These are phyloP conservation scores for Stomatorhinus walkeri DNA, from an alignment of 2,797 vertebrate species.

Conservation along the genomic window DNA sequence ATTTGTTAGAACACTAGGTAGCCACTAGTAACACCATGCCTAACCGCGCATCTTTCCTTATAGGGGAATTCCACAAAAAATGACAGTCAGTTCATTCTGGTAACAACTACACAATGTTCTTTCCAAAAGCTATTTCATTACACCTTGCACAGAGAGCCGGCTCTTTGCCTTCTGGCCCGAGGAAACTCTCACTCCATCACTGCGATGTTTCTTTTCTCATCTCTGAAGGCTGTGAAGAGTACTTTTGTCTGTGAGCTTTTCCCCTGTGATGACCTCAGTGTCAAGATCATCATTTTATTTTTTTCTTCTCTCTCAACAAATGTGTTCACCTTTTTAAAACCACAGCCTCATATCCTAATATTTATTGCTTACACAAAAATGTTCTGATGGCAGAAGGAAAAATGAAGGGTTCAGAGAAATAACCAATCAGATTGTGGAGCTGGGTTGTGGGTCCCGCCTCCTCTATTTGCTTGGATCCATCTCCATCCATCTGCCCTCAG, in stretches of 20 bases:
- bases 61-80: conserved; percentile 49
- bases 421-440: background rate
- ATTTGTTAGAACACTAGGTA: conserved; percentile 70
- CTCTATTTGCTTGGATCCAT: background rate
- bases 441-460: background rate
- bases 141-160: background rate
- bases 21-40: conserved; percentile 40
- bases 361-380: background rate
- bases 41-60: conserved; percentile 51
- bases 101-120: background rate
- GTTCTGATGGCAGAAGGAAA: background rate
- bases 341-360: background rate
- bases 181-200: background rate
- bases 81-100: background rate
- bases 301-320: background rate
- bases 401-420: background rate
- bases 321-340: background rate
- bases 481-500: background rate
- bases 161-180: background rate
- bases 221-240: background rate
- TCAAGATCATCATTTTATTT: background rate
- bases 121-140: background rate
- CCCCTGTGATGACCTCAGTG: background rate
- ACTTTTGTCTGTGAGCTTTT: background rate
- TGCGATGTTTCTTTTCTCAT: background rate